A percentile compares a stretch with the other conserved stretches of the same genome.
These are phyloP conservation scores for Caerostris darwini DNA, from an alignment of 1,140 invertebrate species.

Conservation along the genomic window DNA sequence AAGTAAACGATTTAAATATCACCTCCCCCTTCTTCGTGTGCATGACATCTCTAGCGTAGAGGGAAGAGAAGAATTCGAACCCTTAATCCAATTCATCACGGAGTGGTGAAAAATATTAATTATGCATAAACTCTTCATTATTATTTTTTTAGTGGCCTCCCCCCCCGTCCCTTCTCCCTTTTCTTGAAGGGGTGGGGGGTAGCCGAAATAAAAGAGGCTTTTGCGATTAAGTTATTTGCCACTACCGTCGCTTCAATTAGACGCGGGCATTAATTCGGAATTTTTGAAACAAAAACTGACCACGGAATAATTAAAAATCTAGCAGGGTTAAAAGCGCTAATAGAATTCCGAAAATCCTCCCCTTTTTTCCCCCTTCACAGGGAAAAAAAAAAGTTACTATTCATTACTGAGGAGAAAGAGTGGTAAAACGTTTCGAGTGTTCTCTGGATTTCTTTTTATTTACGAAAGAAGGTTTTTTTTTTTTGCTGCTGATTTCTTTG, in stretches of 20 bases:
- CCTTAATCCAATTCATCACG: too few relatives aligned
- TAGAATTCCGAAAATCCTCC: conserved; percentile 1
- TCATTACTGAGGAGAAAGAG: neutral
- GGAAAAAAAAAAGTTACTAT: neutral
- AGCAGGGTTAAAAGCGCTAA: neutral
- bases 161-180: too few relatives aligned
- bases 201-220: conserved; percentile 15
- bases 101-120: too few relatives aligned
- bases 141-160: too few relatives aligned
- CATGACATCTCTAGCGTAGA: too few relatives aligned
- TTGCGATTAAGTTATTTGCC: conserved; percentile 21
- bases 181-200: neutral
- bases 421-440: conserved; percentile 17
- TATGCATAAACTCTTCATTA: too few relatives aligned
- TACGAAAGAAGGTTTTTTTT: neutral
- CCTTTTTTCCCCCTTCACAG: neutral
- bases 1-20: neutral
- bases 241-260: conserved; percentile 21
- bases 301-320: conserved; percentile 14
- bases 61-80: too few relatives aligned
- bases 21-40: neutral
- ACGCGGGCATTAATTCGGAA: neutral
- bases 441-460: conserved; percentile 5
- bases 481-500: too few relatives aligned
- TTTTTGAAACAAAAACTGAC: conserved; percentile 25